phyloP scores from a whole-genome alignment of 2,113 vertebrate genomes.

The Corythornis cristatus region DNA sequence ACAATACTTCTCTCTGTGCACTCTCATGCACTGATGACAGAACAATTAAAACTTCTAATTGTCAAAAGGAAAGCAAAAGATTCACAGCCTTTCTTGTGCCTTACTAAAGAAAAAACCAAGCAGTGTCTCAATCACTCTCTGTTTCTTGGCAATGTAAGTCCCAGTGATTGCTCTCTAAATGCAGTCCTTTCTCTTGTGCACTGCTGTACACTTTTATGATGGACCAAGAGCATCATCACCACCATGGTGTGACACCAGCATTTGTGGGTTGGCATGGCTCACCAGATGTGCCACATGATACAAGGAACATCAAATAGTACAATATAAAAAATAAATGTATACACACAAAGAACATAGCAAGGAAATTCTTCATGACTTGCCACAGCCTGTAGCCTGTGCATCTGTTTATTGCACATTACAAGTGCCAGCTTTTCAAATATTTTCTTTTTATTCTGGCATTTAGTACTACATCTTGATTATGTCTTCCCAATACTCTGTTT shows the following conservation, averaged over 20 bases:
- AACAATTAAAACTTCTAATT: not conserved
- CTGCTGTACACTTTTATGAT: not conserved
- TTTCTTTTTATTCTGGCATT: not conserved
- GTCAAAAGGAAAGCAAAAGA: not conserved
- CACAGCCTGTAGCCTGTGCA: not conserved
- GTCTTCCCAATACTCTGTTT: not conserved
- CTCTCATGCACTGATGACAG: not conserved
- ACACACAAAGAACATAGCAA: not conserved
- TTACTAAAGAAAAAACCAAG: not conserved
- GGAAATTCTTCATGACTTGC: not conserved
- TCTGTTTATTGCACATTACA: not conserved
- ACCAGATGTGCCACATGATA: not conserved
- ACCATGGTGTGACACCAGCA: not conserved
- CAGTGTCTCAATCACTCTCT: not conserved
- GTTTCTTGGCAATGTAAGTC: not conserved
- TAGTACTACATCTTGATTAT: not conserved
- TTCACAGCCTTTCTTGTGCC: not conserved
- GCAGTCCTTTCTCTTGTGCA: not conserved
- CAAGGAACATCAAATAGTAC: not conserved
- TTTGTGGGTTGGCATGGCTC: not conserved
- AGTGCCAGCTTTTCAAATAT: not conserved
- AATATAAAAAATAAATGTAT: not conserved
- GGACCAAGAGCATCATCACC: not conserved
- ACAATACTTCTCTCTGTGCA: not conserved
- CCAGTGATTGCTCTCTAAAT: not conserved